Percentiles rank a stretch among this genome's conserved stretches.
Evolutionary conservation across 2,113 vertebrate species (phyloP).

Genomic region (Scytalopus superciliaris): DNA sequence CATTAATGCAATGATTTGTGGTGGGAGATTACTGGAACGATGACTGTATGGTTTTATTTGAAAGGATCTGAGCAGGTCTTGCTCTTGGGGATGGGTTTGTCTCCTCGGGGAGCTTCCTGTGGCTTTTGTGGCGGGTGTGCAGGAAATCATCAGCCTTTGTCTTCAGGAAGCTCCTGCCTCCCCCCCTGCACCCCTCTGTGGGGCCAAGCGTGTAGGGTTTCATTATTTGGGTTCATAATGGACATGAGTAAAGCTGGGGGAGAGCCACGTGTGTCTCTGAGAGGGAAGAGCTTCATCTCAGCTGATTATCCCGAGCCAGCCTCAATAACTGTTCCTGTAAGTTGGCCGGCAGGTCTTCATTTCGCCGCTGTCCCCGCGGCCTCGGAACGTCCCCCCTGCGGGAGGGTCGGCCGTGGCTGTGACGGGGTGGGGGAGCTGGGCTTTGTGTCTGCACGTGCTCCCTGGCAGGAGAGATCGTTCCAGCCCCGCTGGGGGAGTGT

Average conservation of each 20-base stretch:
- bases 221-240: neutral
- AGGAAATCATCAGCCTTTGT: constrained; percentile 48
- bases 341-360: neutral
- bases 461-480: neutral
- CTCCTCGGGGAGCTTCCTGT: constrained; percentile 13
- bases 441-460: neutral
- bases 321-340: neutral
- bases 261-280: neutral
- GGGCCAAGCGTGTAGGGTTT: constrained; percentile 23
- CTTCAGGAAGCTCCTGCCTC: constrained; percentile 33
- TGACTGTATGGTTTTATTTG: neutral
- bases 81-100: neutral
- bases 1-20: neutral
- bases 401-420: neutral
- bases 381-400: neutral
- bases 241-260: constrained; percentile 17
- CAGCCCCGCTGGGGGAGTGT: neutral
- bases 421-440: neutral
- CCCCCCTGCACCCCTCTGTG: neutral
- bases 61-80: neutral
- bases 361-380: neutral
- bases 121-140: constrained; percentile 41
- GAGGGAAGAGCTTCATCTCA: neutral
- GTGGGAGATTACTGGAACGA: neutral
- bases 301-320: neutral